These are phyloP conservation scores for Arbacia lixula DNA, from an alignment of 53 echinoderm and acorn worm species.

Conservation along the genomic window DNA sequence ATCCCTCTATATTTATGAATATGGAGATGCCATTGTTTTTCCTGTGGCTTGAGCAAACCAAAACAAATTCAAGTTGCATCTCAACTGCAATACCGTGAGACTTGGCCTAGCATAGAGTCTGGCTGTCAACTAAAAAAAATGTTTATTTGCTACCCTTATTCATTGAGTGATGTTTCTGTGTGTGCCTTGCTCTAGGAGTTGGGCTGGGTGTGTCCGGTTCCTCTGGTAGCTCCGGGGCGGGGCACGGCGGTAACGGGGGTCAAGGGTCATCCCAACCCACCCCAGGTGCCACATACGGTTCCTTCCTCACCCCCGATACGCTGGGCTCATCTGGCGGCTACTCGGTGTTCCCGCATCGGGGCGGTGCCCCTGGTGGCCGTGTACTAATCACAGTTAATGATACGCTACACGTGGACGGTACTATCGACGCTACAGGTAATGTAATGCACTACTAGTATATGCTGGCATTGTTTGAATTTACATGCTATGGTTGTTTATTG, in stretches of 20 bases:
- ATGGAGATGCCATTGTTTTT: no score
- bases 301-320: conserved; percentile 75
- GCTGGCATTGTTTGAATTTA: no score
- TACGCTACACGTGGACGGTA: conserved; percentile 75
- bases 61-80: no score
- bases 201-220: conserved; percentile 66
- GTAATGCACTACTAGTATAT: neutral
- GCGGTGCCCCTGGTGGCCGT: conserved; percentile 81
- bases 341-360: conserved; percentile 75
- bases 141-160: no score
- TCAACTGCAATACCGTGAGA: no score
- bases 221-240: conserved; percentile 79
- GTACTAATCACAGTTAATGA: conserved; percentile 65
- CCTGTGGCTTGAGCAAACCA: no score
- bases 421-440: conserved; percentile 70
- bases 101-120: no score
- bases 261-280: conserved; percentile 67
- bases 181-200: conserved; percentile 51
- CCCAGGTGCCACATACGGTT: conserved; percentile 79
- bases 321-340: conserved; percentile 84
- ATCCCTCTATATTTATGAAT: no score
- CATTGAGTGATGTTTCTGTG: neutral
- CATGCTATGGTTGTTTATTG: no score
- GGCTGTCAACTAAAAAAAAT: no score
- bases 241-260: conserved; percentile 87